Conservation (phyloP, 2,888 invertebrate species). For the Esperia sulphurella region DNA sequence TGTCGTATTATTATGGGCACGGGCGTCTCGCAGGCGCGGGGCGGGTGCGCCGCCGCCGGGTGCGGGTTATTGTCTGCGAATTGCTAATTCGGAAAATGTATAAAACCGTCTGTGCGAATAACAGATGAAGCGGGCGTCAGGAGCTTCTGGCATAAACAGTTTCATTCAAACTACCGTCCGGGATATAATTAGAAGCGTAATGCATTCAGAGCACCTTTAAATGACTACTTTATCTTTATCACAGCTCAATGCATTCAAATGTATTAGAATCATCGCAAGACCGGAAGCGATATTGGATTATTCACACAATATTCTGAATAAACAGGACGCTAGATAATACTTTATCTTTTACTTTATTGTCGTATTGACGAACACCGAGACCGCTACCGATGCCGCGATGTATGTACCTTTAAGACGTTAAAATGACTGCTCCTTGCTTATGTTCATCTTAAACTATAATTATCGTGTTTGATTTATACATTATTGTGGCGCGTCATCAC, state of each 20-base stretch:
- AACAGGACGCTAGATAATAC: constrained; percentile 19
- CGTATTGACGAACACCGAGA: constrained; percentile 18
- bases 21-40: constrained; percentile 1
- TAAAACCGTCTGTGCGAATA: constrained; percentile 26
- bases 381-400: not conserved
- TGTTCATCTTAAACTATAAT: too few species aligned
- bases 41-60: not conserved
- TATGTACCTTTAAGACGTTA: not conserved
- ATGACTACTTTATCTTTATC: not conserved
- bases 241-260: not conserved
- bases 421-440: not conserved
- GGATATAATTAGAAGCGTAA: constrained; percentile 3
- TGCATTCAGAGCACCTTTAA: not conserved
- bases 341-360: constrained; percentile 25
- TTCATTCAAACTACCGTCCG: constrained; percentile 2
- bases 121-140: constrained; percentile 14
- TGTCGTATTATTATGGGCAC: constrained; percentile 6
- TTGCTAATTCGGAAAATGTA: constrained; percentile 28
- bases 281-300: constrained; percentile 23
- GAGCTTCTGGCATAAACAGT: constrained; percentile 5
- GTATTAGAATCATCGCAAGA: constrained; percentile 11
- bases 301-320: constrained; percentile 24
- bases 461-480: too few species aligned
- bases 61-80: constrained; percentile 25
- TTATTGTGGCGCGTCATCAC: not conserved